Percentiles rank a stretch among this genome's conserved stretches.
These are phyloP conservation scores for Drosophila oshimai DNA, from an alignment of 1,140 invertebrate species.

Conservation along the genomic window DNA sequence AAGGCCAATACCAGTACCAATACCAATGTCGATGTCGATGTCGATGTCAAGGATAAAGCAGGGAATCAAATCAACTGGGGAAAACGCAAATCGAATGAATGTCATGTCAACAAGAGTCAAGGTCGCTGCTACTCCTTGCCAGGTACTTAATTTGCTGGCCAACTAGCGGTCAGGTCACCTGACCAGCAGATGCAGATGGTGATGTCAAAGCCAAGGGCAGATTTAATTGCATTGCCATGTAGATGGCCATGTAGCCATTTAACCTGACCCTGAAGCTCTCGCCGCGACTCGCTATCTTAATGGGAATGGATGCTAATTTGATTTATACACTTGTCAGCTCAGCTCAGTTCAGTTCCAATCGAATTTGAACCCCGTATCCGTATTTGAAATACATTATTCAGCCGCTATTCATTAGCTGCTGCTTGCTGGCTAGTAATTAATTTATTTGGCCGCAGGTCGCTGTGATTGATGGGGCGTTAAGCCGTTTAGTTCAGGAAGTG, in stretches of 20 bases:
- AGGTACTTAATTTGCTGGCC: not conserved
- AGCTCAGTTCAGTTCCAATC: not conserved
- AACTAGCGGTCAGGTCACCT: not conserved
- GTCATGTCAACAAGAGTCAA: constrained; percentile 22
- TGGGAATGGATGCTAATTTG: constrained; percentile 20
- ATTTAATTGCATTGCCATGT: constrained; percentile 21
- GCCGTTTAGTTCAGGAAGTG: not conserved
- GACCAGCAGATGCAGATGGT: no score
- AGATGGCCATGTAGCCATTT: not conserved
- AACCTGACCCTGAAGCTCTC: not conserved
- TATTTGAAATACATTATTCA: constrained; percentile 29
- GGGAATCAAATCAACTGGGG: constrained; percentile 45
- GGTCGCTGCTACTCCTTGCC: not conserved
- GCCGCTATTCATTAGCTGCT: constrained; percentile 5
- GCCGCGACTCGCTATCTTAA: not conserved
- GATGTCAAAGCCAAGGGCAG: no score
- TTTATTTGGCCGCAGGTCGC: not conserved
- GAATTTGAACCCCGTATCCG: no score
- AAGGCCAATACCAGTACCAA: constrained; percentile 4
- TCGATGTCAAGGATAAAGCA: constrained; percentile 48
- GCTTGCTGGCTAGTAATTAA: constrained; percentile 23
- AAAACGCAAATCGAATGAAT: constrained; percentile 51
- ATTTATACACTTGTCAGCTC: constrained; percentile 26
- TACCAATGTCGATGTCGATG: no score
- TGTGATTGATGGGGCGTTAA: constrained; percentile 12